Percentiles rank a stretch among this genome's conserved stretches.
phyloP scores from a whole-genome alignment of 1,140 invertebrate genomes.

The Drosophila leontia region DNA sequence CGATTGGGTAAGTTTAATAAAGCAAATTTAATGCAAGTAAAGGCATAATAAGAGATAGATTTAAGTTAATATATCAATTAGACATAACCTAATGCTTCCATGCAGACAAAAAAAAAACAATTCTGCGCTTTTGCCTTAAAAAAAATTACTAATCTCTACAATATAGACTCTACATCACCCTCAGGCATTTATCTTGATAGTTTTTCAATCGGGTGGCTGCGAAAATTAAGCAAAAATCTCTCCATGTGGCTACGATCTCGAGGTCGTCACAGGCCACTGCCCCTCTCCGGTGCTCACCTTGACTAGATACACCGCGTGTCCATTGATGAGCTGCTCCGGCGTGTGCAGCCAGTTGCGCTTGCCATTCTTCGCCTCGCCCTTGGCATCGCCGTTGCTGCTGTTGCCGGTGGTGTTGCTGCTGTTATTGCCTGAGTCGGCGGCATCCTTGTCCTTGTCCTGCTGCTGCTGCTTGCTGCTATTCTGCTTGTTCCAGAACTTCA shows the following conservation, averaged over 20 bases:
- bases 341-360: slow-evolving; percentile 96
- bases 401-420: slow-evolving; percentile 69
- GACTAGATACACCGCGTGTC: slow-evolving; percentile 98
- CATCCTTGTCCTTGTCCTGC: slow-evolving; percentile 50
- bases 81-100: not conserved
- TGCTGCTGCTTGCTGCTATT: slow-evolving; percentile 85
- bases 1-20: slow-evolving; percentile 5
- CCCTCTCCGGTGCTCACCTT: slow-evolving; percentile 89
- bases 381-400: slow-evolving; percentile 67
- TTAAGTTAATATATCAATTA: not conserved
- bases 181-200: not conserved
- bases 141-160: not conserved
- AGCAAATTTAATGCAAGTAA: not conserved
- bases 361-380: slow-evolving; percentile 79
- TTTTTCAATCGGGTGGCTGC: not conserved
- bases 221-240: slow-evolving; percentile 1
- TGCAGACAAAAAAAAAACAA: not conserved
- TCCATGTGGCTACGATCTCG: slow-evolving; percentile 3
- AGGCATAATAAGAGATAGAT: not conserved
- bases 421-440: slow-evolving; percentile 77
- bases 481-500: slow-evolving; percentile 88
- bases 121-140: not conserved
- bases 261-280: slow-evolving; percentile 42
- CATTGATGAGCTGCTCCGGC: slow-evolving; percentile 95
- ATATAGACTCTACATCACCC: not conserved